A percentile compares a stretch with the other conserved stretches of the same genome.
Conservation (phyloP, 2,888 invertebrate species). For the Digitonthophagus gazella region DNA sequence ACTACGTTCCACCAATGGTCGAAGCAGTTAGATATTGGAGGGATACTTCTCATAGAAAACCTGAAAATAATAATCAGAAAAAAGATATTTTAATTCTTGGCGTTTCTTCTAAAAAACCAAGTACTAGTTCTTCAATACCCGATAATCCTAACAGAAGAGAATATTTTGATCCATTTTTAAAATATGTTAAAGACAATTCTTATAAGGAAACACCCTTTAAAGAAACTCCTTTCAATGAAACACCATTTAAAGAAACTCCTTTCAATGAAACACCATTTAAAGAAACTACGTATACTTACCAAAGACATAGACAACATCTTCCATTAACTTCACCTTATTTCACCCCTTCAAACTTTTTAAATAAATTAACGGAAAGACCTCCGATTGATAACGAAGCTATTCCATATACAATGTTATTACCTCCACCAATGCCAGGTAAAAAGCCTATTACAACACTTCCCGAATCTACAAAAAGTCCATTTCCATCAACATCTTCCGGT, state of each 20-base stretch:
- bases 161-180: constrained; percentile 50
- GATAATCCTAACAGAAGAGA: constrained; percentile 44
- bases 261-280: constrained; percentile 53
- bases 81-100: constrained; percentile 69
- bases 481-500: constrained; percentile 31
- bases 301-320: constrained; percentile 45
- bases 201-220: too few species aligned
- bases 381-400: constrained; percentile 41
- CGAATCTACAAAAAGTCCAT: constrained; percentile 23
- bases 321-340: constrained; percentile 50
- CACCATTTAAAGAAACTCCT: too few species aligned
- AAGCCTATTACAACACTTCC: constrained; percentile 26
- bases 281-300: constrained; percentile 41
- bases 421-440: constrained; percentile 61
- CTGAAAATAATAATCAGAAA: constrained; percentile 56
- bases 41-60: constrained; percentile 57
- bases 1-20: constrained; percentile 78
- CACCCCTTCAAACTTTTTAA: constrained; percentile 41
- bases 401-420: constrained; percentile 68
- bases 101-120: constrained; percentile 67
- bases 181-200: constrained; percentile 55
- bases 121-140: constrained; percentile 49
- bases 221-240: too few species aligned
- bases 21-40: constrained; percentile 81
- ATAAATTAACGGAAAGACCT: constrained; percentile 42